phyloP scores from a whole-genome alignment of 1,140 invertebrate genomes.

The Diabrotica undecimpunctata region DNA sequence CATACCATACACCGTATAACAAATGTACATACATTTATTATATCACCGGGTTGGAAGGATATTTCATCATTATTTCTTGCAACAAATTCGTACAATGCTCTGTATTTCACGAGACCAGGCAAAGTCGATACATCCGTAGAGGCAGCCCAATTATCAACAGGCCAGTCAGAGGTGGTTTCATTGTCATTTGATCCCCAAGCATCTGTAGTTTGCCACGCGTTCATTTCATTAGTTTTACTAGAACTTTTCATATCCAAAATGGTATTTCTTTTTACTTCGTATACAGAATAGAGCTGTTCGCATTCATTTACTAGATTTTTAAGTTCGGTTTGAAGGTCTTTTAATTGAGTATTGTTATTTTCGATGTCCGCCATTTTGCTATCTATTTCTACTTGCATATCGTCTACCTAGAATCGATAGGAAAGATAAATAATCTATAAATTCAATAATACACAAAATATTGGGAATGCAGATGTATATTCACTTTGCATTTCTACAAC shows the following conservation, averaged over 20 bases:
- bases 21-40: conserved; percentile 68
- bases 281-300: conserved; percentile 54
- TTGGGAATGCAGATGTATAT: too few species aligned
- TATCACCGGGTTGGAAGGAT: conserved; percentile 89
- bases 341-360: conserved; percentile 73
- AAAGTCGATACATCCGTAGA: conserved; percentile 42
- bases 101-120: conserved; percentile 67
- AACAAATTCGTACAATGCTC: conserved; percentile 91
- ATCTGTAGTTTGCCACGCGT: conserved; percentile 42
- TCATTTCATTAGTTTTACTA: conserved; percentile 42
- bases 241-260: conserved; percentile 56
- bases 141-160: conserved; percentile 48
- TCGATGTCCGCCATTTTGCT: conserved; percentile 78
- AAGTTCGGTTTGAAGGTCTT: conserved; percentile 59
- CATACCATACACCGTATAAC: too few species aligned
- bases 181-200: conserved; percentile 43
- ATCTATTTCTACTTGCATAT: conserved; percentile 64
- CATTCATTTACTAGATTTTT: conserved; percentile 53
- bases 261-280: conserved; percentile 32
- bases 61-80: conserved; percentile 92
- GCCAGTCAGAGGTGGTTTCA: conserved; percentile 47
- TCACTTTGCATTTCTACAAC: too few species aligned
- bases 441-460: too few species aligned
- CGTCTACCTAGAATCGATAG: conserved; percentile 41
- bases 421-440: not conserved